Base-by-base conservation (phyloP, 2,888 invertebrate genomes). In the Drosophila pseudotakahashii region DNA sequence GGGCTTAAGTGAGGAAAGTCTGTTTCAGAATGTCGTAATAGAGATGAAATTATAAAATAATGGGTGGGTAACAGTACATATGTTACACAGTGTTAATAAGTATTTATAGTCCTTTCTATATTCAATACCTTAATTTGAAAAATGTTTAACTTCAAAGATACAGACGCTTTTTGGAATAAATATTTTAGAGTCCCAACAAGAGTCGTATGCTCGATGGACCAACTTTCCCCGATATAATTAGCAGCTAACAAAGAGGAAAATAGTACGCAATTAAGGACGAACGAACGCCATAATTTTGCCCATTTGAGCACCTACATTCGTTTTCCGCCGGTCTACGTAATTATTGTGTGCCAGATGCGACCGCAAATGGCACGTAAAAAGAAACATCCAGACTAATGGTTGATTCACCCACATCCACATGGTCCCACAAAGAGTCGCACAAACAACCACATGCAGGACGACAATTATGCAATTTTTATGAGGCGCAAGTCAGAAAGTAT, bases 381-480 rank as follows among this genome's bases (percentile, higher is more conserved):
- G 67, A 42, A 68, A 53, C 60, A 72, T 74, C 72, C 76, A 72
- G 52, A 55, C 53, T 61, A 81, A 81, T 81, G 82, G 73, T 7
- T 41, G 34, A 60, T 41, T 62, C 58, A 53, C 48, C 60, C 63
- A 63, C 57, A 62, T 3, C 19, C 55, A 58, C 41, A 3, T 9
- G 10, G 10, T 6, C 42, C 19, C 36, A 48, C 48, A 62, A 19
- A 34, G 44, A 39, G 41, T 55, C 26, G 23, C 58, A 59, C n/a
- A 51, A 44, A 72, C 76, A 75, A 41, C 63, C 62, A 71, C 39
- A 62, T 59, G 37, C 50, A 55, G 69, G 44, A 48, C 53, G 72
- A 74, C 75, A 87, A 81, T 76, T 82, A 77, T 86, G 87, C 81
- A 86, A 82, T 81, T 84, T 84, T 76, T 78, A 86, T 80, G 81